A percentile compares a stretch with the other conserved stretches of the same genome.
These are phyloP conservation scores for Pachyseris speciosa DNA, from an alignment of 64 coral and sea anemone species.

Conservation along the genomic window DNA sequence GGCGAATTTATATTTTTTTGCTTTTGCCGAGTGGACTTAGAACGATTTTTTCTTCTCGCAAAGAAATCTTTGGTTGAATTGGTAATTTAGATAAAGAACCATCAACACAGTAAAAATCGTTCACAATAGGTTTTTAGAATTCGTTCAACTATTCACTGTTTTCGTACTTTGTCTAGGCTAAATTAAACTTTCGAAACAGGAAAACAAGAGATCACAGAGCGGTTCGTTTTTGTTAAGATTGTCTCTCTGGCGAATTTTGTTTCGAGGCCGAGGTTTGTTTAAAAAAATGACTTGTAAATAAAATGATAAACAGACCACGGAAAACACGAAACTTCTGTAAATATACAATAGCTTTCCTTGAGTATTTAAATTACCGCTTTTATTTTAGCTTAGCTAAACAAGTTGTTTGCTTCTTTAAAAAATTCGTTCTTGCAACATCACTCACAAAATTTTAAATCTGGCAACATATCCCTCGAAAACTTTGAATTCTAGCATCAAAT, in stretches of 20 bases:
- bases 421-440: too few species aligned
- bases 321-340: too few species aligned
- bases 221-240: background rate
- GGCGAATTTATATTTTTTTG: too few species aligned
- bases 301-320: background rate
- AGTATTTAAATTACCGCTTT: background rate
- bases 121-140: constrained; percentile 14
- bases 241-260: too few species aligned
- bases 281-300: background rate
- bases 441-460: too few species aligned
- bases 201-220: background rate
- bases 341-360: background rate
- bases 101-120: constrained; percentile 5
- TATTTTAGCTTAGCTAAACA: background rate
- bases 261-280: background rate
- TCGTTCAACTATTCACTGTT: background rate
- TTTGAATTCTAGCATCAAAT: too few species aligned
- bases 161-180: background rate
- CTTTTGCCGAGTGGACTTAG: background rate
- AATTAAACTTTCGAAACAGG: background rate
- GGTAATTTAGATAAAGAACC: constrained; percentile 18
- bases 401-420: background rate
- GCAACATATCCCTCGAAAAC: too few species aligned
- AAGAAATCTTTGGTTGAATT: background rate
- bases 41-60: background rate